A percentile compares a stretch with the other conserved stretches of the same genome.
Conservation (phyloP, 2,113 vertebrate genomes). For the Pterocles burchelli region DNA sequence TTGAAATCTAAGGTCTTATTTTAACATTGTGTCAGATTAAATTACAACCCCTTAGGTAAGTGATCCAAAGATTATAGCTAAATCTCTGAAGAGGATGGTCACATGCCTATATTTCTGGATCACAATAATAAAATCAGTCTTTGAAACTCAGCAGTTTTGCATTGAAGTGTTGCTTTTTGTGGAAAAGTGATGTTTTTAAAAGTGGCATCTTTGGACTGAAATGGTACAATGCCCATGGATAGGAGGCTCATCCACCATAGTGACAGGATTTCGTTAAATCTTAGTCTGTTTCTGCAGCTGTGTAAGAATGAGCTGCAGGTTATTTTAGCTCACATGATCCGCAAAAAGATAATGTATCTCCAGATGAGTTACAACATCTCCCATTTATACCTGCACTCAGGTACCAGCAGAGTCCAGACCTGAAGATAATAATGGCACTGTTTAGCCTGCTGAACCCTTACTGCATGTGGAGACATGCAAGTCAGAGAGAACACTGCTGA, state of each 20-base stretch:
- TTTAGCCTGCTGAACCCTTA: not conserved
- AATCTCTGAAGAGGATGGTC: not conserved
- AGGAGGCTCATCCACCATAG: not conserved
- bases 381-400: not conserved
- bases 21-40: not conserved
- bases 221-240: not conserved
- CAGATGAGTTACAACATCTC: not conserved
- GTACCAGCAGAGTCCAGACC: constrained; percentile 15
- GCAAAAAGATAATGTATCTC: not conserved
- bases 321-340: not conserved
- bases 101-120: not conserved
- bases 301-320: not conserved
- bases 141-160: not conserved
- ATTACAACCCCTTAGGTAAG: not conserved
- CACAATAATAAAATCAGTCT: not conserved
- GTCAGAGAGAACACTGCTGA: not conserved
- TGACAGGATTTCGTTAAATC: not conserved
- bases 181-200: not conserved
- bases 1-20: not conserved
- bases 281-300: not conserved
- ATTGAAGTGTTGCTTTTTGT: not conserved
- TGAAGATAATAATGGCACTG: not conserved
- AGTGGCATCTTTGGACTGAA: not conserved
- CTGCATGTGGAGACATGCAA: not conserved
- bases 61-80: not conserved